Evolutionary conservation across 1,140 invertebrate species (phyloP), one percentile per base, ranked within the genome.

Genomic region (Lepidurus couesii): DNA sequence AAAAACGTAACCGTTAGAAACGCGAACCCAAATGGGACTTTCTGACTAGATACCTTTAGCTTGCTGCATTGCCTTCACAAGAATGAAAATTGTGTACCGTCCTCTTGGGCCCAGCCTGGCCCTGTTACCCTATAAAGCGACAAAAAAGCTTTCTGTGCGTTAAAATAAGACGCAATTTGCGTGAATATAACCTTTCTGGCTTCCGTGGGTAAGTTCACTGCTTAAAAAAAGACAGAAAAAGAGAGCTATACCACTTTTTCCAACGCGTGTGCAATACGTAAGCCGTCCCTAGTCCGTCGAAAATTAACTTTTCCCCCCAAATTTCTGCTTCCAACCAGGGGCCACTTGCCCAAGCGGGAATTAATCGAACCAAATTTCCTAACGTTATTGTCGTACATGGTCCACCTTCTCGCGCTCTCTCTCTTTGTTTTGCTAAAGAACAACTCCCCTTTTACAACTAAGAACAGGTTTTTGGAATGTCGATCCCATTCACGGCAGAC

Each of bases 161-260:
- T 65, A 7, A n/a, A 65, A 65, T 65, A 65, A 65, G 53, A 65
- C 53, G 53, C 21, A 65, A 65, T 65, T 65, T 65, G n/a, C n/a
- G 53, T 21, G 53, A 65, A 65, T 7, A 65, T 7, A n/a, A 65
- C 21, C 53, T 21, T 65, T 65, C 7, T 65, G 16, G 4, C 53
- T 65, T 13, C 53, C 4, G 5, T 13, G 53, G 53, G 53, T n/a
- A 65, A 65, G 13, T 65, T 65, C 53, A 65, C 6, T 65, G 21
- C 21, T 65, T n/a, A 21, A 65, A 65, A 13, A 7, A 16, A 21
- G 16, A 47, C 16, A 8, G 21, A 65, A 65, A 65, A 65, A 7
- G 53, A 21, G 53, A 13, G 8, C 53, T 21, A n/a, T n/a, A 65
- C 45, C 10, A 5, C 45, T 1, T 47, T n/a, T 47, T 47, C 16